These are phyloP conservation scores for Microtus oregoni DNA, from an alignment of 2,113 vertebrate genomes.

Conservation along the genomic window DNA sequence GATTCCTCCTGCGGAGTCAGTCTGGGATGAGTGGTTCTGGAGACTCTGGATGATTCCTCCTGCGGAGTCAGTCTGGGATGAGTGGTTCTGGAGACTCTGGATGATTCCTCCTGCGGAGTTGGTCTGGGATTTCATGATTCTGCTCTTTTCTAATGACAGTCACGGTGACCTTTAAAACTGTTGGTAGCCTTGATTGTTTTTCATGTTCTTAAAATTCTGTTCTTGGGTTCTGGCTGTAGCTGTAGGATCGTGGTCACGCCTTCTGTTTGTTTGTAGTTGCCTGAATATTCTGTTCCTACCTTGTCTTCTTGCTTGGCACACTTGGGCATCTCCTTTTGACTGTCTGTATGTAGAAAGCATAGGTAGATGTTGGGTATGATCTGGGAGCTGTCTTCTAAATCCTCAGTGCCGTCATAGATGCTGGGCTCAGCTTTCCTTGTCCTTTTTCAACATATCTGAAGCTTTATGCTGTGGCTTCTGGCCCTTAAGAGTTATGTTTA, in stretches of 20 bases:
- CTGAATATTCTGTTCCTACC: neutral
- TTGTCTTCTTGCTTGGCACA: neutral
- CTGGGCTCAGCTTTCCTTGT: neutral
- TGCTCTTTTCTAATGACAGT: neutral
- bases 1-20: no score
- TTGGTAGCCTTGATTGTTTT: neutral
- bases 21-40: neutral
- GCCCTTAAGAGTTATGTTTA: neutral
- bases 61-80: neutral
- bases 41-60: neutral
- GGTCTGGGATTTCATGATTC: neutral
- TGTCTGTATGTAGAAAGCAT: neutral
- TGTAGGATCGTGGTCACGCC: accelerated
- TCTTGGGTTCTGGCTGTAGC: neutral
- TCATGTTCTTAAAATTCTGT: neutral
- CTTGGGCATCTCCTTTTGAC: neutral
- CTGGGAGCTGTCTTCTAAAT: neutral
- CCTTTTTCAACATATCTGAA: neutral
- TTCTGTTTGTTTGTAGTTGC: neutral
- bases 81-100: neutral
- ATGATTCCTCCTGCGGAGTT: neutral
- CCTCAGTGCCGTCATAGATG: neutral
- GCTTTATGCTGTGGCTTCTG: neutral
- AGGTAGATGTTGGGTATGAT: neutral
- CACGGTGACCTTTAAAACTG: neutral